Conservation (phyloP, 2,797 vertebrate species). For the Rhynchotus rufescens region DNA sequence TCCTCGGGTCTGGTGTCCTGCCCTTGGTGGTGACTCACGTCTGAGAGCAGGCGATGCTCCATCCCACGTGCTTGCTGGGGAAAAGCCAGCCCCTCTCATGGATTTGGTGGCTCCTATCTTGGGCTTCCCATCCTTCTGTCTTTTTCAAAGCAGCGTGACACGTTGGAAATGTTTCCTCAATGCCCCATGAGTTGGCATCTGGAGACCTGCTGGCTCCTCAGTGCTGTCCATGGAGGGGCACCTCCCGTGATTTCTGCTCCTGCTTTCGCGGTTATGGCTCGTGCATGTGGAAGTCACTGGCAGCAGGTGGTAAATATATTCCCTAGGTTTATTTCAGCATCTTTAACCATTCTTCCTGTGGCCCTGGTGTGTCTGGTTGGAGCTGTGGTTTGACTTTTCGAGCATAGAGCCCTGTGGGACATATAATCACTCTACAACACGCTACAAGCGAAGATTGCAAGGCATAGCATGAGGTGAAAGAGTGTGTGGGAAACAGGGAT, state of each 20-base stretch:
- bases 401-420: constrained; percentile 28
- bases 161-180: neutral
- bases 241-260: neutral
- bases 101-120: neutral
- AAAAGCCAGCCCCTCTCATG: too few relatives aligned
- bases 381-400: constrained; percentile 16
- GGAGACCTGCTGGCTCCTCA: neutral
- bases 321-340: neutral
- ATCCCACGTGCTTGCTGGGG: too few relatives aligned
- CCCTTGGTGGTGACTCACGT: constrained; percentile 56
- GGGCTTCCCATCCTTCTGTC: accelerated
- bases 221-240: neutral
- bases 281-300: neutral
- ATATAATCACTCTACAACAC: constrained; percentile 2
- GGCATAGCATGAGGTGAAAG: constrained; percentile 35
- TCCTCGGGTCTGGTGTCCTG: constrained; percentile 32
- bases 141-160: neutral
- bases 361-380: accelerated
- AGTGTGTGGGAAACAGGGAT: constrained; percentile 40
- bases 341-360: neutral
- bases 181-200: accelerated
- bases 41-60: constrained; percentile 1
- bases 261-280: neutral
- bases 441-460: constrained; percentile 34
- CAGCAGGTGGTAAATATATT: constrained; percentile 8